A percentile compares a stretch with the other conserved stretches of the same genome.
Conservation (phyloP, 2,113 vertebrate species). For the Struthidea cinerea region DNA sequence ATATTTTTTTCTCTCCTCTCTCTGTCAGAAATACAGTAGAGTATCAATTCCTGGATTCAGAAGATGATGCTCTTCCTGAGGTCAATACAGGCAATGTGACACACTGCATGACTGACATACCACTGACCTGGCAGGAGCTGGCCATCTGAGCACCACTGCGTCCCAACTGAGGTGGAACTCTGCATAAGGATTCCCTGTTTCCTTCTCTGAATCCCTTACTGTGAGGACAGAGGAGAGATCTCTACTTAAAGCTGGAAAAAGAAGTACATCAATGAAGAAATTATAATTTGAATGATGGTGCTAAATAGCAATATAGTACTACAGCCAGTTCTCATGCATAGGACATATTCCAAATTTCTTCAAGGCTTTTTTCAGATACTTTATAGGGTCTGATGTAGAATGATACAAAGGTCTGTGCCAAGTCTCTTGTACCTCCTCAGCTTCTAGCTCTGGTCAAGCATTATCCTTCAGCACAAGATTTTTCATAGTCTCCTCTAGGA, state of each 20-base stretch:
- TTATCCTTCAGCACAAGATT: background rate
- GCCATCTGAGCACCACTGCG: conserved; percentile 56
- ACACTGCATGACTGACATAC: conserved; percentile 64
- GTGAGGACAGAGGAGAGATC: conserved; percentile 56
- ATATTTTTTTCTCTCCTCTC: no score
- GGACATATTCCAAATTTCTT: background rate
- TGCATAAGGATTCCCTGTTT: conserved; percentile 64
- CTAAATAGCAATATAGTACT: conserved; percentile 40
- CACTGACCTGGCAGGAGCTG: conserved; percentile 64
- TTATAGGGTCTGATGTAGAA: background rate
- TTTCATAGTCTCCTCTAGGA: background rate
- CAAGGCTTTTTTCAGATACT: background rate
- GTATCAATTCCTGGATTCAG: conserved; percentile 5
- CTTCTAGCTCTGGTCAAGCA: background rate
- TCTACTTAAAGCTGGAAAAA: conserved; percentile 70
- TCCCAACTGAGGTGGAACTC: conserved; percentile 62
- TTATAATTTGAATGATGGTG: conserved; percentile 43
- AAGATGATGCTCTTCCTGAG: conserved; percentile 31
- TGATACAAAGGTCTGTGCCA: background rate
- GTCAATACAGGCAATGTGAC: conserved; percentile 60
- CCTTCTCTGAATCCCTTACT: conserved; percentile 65
- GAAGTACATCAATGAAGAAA: conserved; percentile 65
- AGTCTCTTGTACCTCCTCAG: background rate
- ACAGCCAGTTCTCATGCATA: conserved; percentile 48
- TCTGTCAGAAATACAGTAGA: background rate